A percentile compares a stretch with the other conserved stretches of the same genome.
phyloP scores from a whole-genome alignment of 2,113 vertebrate species.

The Rhegmatorhina hoffmannsi region DNA sequence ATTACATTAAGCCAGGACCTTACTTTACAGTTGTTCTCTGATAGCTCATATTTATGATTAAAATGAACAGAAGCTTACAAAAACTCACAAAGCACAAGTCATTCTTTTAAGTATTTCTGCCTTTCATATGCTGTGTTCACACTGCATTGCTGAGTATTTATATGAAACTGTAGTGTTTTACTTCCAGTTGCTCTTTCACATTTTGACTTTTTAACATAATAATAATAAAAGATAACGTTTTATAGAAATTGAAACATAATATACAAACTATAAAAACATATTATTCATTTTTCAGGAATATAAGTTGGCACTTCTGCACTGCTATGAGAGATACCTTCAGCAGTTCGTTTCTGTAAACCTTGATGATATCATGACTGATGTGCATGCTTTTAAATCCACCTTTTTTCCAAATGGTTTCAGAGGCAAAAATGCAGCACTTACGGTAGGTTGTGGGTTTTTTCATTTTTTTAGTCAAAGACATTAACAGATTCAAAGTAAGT shows the following conservation, averaged over 20 bases:
- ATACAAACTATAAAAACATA: not conserved
- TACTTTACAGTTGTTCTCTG: not conserved
- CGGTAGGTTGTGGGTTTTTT: slow-evolving; percentile 67
- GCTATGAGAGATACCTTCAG: slow-evolving; percentile 85
- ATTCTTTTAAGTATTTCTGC: not conserved
- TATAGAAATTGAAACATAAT: not conserved
- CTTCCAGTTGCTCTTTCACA: not conserved
- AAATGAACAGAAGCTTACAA: not conserved
- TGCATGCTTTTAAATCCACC: slow-evolving; percentile 76
- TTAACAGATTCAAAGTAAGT: not conserved
- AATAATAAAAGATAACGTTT: not conserved
- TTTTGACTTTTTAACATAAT: not conserved
- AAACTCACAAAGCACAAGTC: not conserved
- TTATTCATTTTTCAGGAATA: slow-evolving; percentile 78
- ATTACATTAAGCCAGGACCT: not conserved
- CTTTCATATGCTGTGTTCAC: not conserved
- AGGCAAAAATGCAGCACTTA: slow-evolving; percentile 74
- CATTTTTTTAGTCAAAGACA: not conserved
- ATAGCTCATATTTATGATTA: not conserved
- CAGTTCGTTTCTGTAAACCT: slow-evolving; percentile 71
- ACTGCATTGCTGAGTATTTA: not conserved
- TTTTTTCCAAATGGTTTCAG: slow-evolving; percentile 87
- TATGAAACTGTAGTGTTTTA: not conserved
- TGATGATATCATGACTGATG: slow-evolving; percentile 74
- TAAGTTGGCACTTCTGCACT: slow-evolving; percentile 86